Evolutionary conservation across 2,888 invertebrate genomes (phyloP).

Genomic region (Allophyes oxyacanthae): DNA sequence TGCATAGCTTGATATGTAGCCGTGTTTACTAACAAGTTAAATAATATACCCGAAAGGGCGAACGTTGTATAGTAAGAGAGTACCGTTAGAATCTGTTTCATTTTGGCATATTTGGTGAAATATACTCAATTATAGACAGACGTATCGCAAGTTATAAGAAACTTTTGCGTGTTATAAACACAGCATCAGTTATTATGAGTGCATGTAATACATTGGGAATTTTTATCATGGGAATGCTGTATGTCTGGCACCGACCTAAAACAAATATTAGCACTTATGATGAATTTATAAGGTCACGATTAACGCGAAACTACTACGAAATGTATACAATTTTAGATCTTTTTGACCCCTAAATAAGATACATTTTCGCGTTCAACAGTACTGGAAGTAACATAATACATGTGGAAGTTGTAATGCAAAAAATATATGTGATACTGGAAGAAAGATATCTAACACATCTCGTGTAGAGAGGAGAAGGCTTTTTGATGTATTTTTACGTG

Average conservation of each 20-base stretch:
- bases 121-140: too few relatives aligned
- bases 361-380: constrained; percentile 22
- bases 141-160: too few relatives aligned
- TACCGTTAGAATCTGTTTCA: too few relatives aligned
- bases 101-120: too few relatives aligned
- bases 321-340: constrained; percentile 7
- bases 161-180: too few relatives aligned
- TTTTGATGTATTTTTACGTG: constrained; percentile 73
- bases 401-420: constrained; percentile 9
- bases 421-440: constrained; percentile 44
- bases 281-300: constrained; percentile 2
- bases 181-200: too few relatives aligned
- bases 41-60: too few relatives aligned
- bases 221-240: too few relatives aligned
- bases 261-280: neutral
- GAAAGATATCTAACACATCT: constrained; percentile 51
- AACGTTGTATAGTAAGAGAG: too few relatives aligned
- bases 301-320: neutral
- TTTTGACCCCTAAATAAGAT: fast-evolving
- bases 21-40: too few relatives aligned
- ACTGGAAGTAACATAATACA: constrained; percentile 24
- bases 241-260: neutral
- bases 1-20: too few relatives aligned
- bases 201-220: too few relatives aligned
- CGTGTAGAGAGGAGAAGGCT: constrained; percentile 49